These are phyloP conservation scores for Xylota sylvarum DNA, from an alignment of 2,888 invertebrate genomes.

Conservation along the genomic window DNA sequence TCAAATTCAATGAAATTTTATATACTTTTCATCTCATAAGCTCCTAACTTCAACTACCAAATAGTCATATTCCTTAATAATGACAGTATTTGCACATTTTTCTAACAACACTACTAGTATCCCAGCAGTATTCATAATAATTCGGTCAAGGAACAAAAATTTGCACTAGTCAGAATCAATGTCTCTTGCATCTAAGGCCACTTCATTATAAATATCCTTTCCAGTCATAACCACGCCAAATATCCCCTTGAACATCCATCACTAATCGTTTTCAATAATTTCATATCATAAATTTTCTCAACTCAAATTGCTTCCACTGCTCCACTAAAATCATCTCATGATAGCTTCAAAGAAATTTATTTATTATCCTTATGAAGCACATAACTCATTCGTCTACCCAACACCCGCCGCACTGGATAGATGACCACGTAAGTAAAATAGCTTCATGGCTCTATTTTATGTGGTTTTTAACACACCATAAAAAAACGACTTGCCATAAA, in stretches of 20 bases:
- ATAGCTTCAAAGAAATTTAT: conserved; percentile 36
- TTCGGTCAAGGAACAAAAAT: neutral
- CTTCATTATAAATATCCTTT: neutral
- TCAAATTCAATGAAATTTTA: too few species aligned
- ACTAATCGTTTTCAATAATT: conserved; percentile 47
- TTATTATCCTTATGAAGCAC: conserved; percentile 49
- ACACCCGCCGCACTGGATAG: neutral
- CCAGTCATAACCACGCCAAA: too few species aligned
- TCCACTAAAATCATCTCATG: conserved; percentile 31
- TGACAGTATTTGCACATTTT: neutral
- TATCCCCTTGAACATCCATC: neutral
- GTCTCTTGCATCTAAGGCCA: neutral
- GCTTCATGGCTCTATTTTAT: conserved; percentile 52
- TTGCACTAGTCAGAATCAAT: neutral
- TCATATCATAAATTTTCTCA: conserved; percentile 29
- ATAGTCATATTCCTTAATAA: neutral
- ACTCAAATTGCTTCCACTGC: conserved; percentile 21
- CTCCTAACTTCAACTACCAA: neutral
- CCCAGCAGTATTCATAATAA: neutral
- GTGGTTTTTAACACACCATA: conserved; percentile 63
- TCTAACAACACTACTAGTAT: neutral
- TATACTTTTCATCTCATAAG: too few species aligned
- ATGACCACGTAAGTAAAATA: conserved; percentile 41
- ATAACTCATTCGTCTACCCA: conserved; percentile 37
- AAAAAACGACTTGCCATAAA: conserved; percentile 54